Base-by-base conservation (phyloP, 2,113 vertebrate genomes). In the Podiceps cristatus region DNA sequence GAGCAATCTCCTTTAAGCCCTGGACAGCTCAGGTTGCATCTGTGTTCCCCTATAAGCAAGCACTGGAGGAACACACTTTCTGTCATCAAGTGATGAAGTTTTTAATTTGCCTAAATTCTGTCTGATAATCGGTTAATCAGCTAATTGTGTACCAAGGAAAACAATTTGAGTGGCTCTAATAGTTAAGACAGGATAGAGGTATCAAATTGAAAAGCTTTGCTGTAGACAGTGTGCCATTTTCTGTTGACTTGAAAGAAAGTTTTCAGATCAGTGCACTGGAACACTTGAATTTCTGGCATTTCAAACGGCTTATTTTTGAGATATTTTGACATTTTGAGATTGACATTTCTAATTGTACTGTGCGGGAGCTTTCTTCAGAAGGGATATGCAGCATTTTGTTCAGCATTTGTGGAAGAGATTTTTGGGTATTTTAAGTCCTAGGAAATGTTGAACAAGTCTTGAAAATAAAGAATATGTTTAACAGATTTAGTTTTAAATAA, bases 291-390 rank as follows among this genome's bases (percentile, higher is more conserved):
- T 92, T 35, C 31, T 78, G 62, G 66, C 18, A 23, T 79, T 93
- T 79, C 27, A 33, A 42, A 42, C 4, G 35, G 56, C 37, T 81
- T 96, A 80, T 87, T 91, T 95, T 84, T 88, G 79, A 83, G 72
- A 0, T 83, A 82, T 71, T 83, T 91, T 91, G 69, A 83, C 83
- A 77, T 76, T 79, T 96, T 86, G 35, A 90, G 93, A 87, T 88
- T 88, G 91, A 78, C 74, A 42, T 94, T 87, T 89, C 81, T 93
- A 55, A 80, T 74, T 87, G 80, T 49, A 62, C 85, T 66, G 37
- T 45, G 77, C 12, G 73, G 80, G 63, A 80, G 55, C 52, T 89
- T 88, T 88, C 83, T 80, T 94, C 35, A 28, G 66, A 67, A 93
- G 45, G 16, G 40, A 47, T 80, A 35, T 18, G 59, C 37, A 58